Conservation (phyloP, 2,888 invertebrate species). For the Synergus umbraculus region DNA sequence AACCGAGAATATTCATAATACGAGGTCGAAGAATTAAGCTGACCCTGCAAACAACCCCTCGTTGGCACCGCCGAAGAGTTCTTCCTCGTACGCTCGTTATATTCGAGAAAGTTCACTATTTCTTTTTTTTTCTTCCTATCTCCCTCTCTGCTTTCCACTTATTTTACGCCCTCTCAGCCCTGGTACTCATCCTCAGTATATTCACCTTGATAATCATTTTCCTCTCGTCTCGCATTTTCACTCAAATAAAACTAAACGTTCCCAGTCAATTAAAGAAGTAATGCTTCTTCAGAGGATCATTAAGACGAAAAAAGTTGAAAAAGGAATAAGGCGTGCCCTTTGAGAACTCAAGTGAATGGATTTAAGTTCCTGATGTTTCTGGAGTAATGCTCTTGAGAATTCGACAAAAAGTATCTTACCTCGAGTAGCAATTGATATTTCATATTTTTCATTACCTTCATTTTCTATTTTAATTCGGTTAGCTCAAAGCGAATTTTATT, state of each 20-base stretch:
- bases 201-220: conserved; percentile 40
- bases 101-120: conserved; percentile 38
- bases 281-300: conserved; percentile 33
- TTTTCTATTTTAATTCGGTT: neutral
- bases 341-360: conserved; percentile 1
- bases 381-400: neutral
- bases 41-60: conserved; percentile 65
- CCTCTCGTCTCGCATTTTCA: conserved; percentile 46
- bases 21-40: conserved; percentile 64
- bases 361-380: conserved; percentile 17
- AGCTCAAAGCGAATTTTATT: too few relatives aligned
- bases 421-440: conserved; percentile 2
- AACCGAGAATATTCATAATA: conserved; percentile 65
- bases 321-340: neutral
- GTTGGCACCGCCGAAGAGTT: conserved; percentile 54
- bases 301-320: conserved; percentile 18
- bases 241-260: conserved; percentile 68
- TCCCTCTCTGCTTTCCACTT: conserved; percentile 42
- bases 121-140: conserved; percentile 40
- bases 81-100: conserved; percentile 44
- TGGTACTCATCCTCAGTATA: conserved; percentile 41
- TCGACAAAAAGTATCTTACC: neutral
- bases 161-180: conserved; percentile 43
- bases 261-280: conserved; percentile 69
- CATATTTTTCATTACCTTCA: neutral